Evolutionary conservation across 2,113 vertebrate species (phyloP).

Genomic region (Gallinago undulata): DNA sequence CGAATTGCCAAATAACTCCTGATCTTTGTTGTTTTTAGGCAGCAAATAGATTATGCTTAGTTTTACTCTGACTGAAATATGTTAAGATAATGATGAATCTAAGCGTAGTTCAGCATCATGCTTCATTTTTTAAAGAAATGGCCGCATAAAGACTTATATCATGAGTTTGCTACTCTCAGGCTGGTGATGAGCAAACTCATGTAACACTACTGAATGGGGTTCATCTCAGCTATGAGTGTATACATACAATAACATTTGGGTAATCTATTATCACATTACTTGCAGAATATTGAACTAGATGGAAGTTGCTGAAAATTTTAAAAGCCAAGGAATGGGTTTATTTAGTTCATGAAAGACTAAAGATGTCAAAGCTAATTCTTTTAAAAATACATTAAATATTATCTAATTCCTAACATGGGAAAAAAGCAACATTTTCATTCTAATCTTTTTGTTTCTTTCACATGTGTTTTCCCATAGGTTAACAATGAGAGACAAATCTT

Average conservation of each 20-base stretch:
- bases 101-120: background rate
- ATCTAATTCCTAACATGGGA: background rate
- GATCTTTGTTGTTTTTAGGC: background rate
- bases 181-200: background rate
- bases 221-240: background rate
- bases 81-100: background rate
- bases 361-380: background rate
- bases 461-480: background rate
- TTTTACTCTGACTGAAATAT: background rate
- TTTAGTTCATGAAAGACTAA: background rate
- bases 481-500: background rate
- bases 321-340: background rate
- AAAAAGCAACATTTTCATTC: background rate
- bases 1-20: background rate
- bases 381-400: background rate
- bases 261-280: background rate
- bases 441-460: background rate
- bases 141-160: background rate
- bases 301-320: background rate
- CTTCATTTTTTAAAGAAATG: background rate
- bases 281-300: background rate
- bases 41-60: background rate
- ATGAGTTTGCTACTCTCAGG: background rate
- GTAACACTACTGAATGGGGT: background rate
- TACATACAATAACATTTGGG: background rate